Evolutionary conservation across 1,140 invertebrate genomes (phyloP).

Genomic region (Drosophila eugracilis): DNA sequence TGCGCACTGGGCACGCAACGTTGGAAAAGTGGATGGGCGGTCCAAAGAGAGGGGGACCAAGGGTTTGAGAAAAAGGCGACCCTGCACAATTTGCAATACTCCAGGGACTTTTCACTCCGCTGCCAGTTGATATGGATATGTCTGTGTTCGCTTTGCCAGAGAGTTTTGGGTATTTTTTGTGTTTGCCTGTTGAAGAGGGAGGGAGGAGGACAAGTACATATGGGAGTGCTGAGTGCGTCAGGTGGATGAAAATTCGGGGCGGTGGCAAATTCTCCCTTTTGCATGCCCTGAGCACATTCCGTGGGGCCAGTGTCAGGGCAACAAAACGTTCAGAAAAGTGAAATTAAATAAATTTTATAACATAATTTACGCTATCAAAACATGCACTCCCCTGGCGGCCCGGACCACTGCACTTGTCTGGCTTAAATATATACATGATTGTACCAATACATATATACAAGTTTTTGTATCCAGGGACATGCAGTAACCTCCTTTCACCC

Average conservation of each 20-base stretch:
- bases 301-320: conserved; percentile 47
- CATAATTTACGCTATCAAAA: conserved; percentile 83
- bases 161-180: not conserved
- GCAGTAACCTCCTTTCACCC: conserved; percentile 14
- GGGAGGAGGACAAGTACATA: conserved; percentile 22
- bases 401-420: conserved; percentile 27
- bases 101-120: conserved; percentile 60
- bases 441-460: not conserved
- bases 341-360: conserved; percentile 84
- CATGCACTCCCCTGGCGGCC: conserved; percentile 51
- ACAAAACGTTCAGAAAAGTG: conserved; percentile 81
- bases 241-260: conserved; percentile 18
- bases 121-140: conserved; percentile 58
- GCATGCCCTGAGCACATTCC: conserved; percentile 60
- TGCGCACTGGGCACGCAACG: conserved; percentile 63
- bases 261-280: conserved; percentile 12
- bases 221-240: conserved; percentile 35
- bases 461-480: conserved; percentile 23
- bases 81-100: conserved; percentile 71
- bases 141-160: conserved; percentile 8
- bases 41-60: not conserved
- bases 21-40: conserved; percentile 17
- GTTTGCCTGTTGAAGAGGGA: too few species aligned
- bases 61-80: conserved; percentile 20
- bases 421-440: conserved; percentile 8